Evolutionary conservation across 2,113 vertebrate species (phyloP).

Genomic region (Euleptes europaea): DNA sequence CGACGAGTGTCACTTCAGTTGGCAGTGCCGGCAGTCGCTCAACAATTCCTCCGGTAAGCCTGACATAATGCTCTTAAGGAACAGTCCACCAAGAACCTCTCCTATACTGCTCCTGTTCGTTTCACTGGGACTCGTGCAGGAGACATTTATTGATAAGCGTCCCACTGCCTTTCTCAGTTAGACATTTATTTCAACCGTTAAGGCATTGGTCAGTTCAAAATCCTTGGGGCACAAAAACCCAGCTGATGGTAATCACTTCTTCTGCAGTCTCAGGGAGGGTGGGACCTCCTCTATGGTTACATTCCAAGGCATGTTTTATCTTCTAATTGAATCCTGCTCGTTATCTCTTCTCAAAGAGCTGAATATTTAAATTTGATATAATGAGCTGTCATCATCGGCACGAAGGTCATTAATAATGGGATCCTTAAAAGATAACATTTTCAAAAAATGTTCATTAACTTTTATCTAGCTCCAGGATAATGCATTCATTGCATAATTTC

Average conservation of each 20-base stretch:
- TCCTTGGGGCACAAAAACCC: no score
- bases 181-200: neutral
- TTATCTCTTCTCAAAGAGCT: neutral
- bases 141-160: neutral
- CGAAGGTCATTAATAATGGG: neutral
- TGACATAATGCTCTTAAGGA: neutral
- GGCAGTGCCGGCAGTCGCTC: conserved; percentile 86
- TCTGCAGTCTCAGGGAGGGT: neutral
- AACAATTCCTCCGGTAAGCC: conserved; percentile 88
- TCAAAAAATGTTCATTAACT: neutral
- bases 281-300: neutral
- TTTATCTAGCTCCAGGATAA: neutral
- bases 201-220: neutral
- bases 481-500: neutral
- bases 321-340: conserved; percentile 6
- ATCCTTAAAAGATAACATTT: neutral
- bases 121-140: neutral
- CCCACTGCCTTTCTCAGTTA: no score
- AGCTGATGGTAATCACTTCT: neutral
- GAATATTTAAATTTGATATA: neutral
- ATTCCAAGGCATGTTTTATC: neutral
- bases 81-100: neutral
- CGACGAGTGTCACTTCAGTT: conserved; percentile 80
- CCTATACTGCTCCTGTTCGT: neutral
- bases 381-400: neutral